Percentiles rank a stretch among this genome's conserved stretches.
Evolutionary conservation across 2,113 vertebrate species (phyloP).

Genomic region (Thalassoma bifasciatum): DNA sequence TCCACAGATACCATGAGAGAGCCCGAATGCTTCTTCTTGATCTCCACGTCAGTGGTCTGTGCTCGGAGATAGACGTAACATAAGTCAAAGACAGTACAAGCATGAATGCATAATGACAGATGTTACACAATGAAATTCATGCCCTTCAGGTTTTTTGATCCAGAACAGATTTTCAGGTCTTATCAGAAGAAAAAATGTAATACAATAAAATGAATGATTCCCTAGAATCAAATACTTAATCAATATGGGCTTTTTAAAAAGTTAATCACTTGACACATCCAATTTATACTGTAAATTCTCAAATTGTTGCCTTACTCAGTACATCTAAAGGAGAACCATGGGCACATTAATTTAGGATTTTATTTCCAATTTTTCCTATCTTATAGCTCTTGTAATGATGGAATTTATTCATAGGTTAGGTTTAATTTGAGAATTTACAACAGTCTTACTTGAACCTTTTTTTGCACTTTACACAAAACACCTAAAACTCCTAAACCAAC

Average conservation of each 20-base stretch:
- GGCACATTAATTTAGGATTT: neutral
- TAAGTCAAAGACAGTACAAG: slow-evolving; percentile 36
- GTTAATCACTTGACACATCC: slow-evolving; percentile 10
- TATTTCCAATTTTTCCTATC: neutral
- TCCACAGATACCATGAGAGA: slow-evolving; percentile 98
- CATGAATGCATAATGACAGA: slow-evolving; percentile 7
- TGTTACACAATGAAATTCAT: slow-evolving; percentile 23
- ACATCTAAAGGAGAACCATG: neutral
- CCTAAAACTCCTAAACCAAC: slow-evolving; percentile 10
- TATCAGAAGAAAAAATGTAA: slow-evolving; percentile 3
- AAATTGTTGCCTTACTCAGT: slow-evolving; percentile 33
- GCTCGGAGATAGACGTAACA: slow-evolving; percentile 66
- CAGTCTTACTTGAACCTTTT: slow-evolving; percentile 6
- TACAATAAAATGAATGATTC: neutral
- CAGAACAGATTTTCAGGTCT: slow-evolving; percentile 9
- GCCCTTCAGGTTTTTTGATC: neutral
- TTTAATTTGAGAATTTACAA: slow-evolving; percentile 60
- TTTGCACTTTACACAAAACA: neutral
- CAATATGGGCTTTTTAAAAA: neutral
- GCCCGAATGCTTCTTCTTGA: slow-evolving; percentile 94
- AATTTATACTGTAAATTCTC: slow-evolving; percentile 53
- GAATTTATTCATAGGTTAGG: neutral
- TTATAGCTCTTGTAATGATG: neutral
- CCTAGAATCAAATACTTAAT: neutral
- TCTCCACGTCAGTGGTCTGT: slow-evolving; percentile 92